Evolutionary conservation across 2,797 vertebrate species (phyloP).

Genomic region (Thunnus albacares): DNA sequence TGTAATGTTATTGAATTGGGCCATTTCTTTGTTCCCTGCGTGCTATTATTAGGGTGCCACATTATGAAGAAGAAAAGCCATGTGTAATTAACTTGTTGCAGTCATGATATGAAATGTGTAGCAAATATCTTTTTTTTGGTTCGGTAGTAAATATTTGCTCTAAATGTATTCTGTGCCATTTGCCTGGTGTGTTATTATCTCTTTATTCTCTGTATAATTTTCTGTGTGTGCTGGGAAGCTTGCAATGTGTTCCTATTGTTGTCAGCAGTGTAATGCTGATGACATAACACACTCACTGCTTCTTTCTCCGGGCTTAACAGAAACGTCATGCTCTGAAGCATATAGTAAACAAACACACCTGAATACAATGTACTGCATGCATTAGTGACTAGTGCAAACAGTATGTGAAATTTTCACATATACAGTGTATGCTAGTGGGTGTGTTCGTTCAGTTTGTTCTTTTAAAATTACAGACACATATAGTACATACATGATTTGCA

Average conservation of each 20-base stretch:
- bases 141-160: background rate
- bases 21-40: background rate
- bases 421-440: background rate
- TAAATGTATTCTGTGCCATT: background rate
- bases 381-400: too few relatives aligned
- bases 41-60: background rate
- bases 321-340: conserved; percentile 10
- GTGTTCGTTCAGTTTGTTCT: background rate
- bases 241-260: background rate
- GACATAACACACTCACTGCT: background rate
- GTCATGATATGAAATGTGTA: background rate
- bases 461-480: background rate
- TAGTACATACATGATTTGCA: background rate
- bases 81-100: background rate
- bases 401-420: background rate
- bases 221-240: background rate
- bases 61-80: background rate
- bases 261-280: background rate
- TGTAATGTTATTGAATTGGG: background rate
- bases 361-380: background rate
- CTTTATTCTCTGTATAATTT: background rate
- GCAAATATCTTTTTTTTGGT: background rate
- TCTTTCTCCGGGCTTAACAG: background rate
- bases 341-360: background rate
- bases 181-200: background rate